These are phyloP conservation scores for Passer domesticus DNA, from an alignment of 2,113 vertebrate species.

Conservation along the genomic window DNA sequence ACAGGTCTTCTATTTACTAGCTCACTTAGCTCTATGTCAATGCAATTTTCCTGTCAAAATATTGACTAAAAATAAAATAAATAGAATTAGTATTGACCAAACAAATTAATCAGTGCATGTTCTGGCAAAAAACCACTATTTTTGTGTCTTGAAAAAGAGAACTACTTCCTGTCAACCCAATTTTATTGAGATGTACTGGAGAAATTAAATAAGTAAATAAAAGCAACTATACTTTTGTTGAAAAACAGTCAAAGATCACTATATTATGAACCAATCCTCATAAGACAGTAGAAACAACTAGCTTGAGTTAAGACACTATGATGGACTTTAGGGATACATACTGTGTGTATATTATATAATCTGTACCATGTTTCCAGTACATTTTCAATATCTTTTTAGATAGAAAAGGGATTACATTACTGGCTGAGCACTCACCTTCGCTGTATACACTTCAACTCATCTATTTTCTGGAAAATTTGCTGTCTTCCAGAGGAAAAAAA, in stretches of 20 bases:
- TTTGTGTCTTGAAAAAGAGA: neutral
- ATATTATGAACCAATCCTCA: neutral
- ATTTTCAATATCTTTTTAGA: neutral
- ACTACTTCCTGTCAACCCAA: neutral
- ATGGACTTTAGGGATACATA: neutral
- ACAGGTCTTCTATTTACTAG: neutral
- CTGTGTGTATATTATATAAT: neutral
- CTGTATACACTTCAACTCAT: neutral
- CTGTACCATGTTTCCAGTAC: neutral
- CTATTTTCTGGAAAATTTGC: neutral
- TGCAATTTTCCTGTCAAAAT: neutral
- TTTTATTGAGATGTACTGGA: neutral
- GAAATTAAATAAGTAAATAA: neutral
- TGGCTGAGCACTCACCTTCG: neutral
- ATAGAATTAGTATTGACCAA: neutral
- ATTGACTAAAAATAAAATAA: constrained; percentile 8
- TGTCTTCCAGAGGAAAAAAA: neutral
- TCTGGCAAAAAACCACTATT: neutral
- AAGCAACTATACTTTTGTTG: neutral
- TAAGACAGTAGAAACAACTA: neutral
- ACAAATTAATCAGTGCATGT: neutral
- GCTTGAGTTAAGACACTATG: neutral
- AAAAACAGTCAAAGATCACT: neutral
- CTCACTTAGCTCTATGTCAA: neutral
- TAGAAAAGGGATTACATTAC: neutral